Evolutionary conservation across 2,113 vertebrate species (phyloP), one percentile per base, ranked within the genome.

Genomic region (Aegypius monachus): DNA sequence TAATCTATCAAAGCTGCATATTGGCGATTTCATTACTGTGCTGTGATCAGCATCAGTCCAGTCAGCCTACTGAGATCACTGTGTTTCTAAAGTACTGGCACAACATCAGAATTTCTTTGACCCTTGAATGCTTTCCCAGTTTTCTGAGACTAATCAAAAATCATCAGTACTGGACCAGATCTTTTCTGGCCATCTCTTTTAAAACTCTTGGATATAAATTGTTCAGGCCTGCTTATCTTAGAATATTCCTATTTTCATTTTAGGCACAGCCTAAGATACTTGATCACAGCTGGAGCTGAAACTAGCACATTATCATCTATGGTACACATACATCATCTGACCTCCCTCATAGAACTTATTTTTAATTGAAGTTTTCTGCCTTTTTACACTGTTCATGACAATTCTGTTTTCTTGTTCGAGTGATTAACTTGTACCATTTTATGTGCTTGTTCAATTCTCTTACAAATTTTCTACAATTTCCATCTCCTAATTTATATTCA

Each of bases 251-350:
- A 15, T 73, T 90, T 90, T 61, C 50, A 27, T 52, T 52, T 52
- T 83, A 88, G 85, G 65, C 78, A 67, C 45, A 82, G 66, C 66
- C 73, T 77, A 63, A 95, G 94, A 91, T 73, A 70, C 81, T 95
- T 85, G 71, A 68, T 95, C 84, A 66, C 74, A 94, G 94, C 87
- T 95, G 91, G 84, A 95, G 59, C 40, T 85, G 58, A 93, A 95
- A 83, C 63, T 81, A 91, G 48, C 70, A 93, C 26, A 66, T 86
- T 75, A 73, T 91, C 86, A 80, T 95, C 73, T 87, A 21, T 80
- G 50, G 62, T 87, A 53, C 59, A 68, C 48, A 70, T 42, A 77
- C 6, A 77, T 89, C 42, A 85, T 82, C 74, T 91, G 89, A 91
- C 84, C 66, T 96, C 89, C 61, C 22, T 13, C 6, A 32, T 7